Evolutionary conservation across 2,888 invertebrate species (phyloP).

Genomic region (Phlogophora meticulosa): DNA sequence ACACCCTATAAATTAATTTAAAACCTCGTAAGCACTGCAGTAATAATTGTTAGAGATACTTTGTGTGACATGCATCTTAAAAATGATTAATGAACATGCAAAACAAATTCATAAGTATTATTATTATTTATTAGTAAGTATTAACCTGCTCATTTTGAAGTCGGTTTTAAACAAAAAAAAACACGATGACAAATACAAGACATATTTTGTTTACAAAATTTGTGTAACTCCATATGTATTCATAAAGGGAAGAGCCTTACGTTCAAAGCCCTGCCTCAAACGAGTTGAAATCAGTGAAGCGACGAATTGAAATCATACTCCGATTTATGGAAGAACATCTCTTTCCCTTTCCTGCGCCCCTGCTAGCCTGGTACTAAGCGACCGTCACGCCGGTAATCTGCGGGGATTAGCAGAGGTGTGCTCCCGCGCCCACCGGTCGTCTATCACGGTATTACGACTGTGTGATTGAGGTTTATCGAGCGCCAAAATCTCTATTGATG

Average conservation of each 20-base stretch:
- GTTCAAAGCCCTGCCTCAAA: neutral
- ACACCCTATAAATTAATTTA: no score
- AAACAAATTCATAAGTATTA: no score
- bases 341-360: neutral
- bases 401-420: constrained; percentile 41
- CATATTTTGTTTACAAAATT: neutral
- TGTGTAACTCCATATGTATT: neutral
- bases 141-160: no score
- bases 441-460: neutral
- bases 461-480: constrained; percentile 10
- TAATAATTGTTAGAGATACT: no score
- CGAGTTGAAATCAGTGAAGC: neutral
- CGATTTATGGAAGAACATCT: constrained; percentile 21
- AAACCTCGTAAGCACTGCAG: no score
- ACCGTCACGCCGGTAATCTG: constrained; percentile 22
- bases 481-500: constrained; percentile 7
- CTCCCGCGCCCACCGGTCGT: neutral
- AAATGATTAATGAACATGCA: no score
- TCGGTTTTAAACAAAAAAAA: no score
- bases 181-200: no score
- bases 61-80: no score
- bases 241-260: constrained; percentile 17
- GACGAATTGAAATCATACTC: constrained; percentile 34
- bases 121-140: no score
- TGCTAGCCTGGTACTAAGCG: neutral